Base-by-base conservation (phyloP, 1,140 invertebrate genomes). In the Formica selysi region DNA sequence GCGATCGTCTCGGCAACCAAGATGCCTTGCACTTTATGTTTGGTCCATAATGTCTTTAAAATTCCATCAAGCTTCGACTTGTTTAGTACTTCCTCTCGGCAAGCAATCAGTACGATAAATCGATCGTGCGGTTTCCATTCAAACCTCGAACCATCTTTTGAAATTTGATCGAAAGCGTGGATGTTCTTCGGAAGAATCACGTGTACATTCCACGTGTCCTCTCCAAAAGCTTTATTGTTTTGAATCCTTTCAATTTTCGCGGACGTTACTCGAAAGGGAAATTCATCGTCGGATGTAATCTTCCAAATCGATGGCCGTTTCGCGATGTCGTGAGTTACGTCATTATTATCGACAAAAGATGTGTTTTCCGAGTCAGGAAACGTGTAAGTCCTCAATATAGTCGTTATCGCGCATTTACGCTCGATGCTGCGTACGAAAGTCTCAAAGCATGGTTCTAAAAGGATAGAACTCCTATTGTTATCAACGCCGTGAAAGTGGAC, bases 31-130 rank as follows among this genome's bases (percentile, higher is more conserved):
- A 92, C 59, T 0, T 79, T 71, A 48, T 22, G 65, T 38, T 86
- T 51, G 2, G 11, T 13, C 91, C 90, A 92, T 4, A 92, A 59
- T 19, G 29, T 87, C 41, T 83, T 54, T 26, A 91, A 48, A 0
- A 36, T 65, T 11, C 26, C 36, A 11, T 76, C 70, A 64, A 87
- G 85, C 2, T 44, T 38, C 16, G 44, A 26, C 0, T 29, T 8
- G 13, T n/a, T 41, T 11, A 6, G 13, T 13, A 3, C 1, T 8
- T 29, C 26, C 19, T 81, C 68, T 19, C 6, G 29, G 1, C 48
- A 32, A 29, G 57, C 16, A 5, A 79, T 51, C n/a, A 87, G 16
- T 26, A 87, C 68, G 11, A 85, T 80, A 19, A 74, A 89, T 68
- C 61, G 86, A 38, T 80, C 51, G 0, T 38, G 44, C 2, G 61